Base-by-base conservation (phyloP, 2,888 invertebrate genomes). In the Plagiodera versicolora region DNA sequence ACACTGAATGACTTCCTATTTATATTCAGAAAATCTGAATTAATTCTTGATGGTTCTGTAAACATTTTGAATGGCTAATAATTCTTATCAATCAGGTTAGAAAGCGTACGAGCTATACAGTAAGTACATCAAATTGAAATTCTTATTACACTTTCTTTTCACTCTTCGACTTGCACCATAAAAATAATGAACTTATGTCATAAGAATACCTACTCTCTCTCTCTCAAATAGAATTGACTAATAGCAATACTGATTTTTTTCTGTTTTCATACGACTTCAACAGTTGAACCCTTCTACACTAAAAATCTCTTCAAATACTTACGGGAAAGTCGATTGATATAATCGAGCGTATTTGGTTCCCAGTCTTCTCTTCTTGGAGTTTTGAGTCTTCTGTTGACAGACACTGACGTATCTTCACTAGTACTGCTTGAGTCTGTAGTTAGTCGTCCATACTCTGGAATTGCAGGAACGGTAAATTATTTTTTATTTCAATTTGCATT, bases 311-410 rank as follows among this genome's bases (percentile, higher is more conserved):
- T 5, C 24, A 14, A 45, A 52, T 65, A 79, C 82, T 80, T 78
- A 82, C 82, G 75, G 60, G 82, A 82, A 62, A 82, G 77, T 72
- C 82, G 74, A 70, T 82, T 81, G 44, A 53, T 49, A 17, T 53
- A 59, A 72, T 81, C 80, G 62, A 80, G 71, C 16, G 76, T 75
- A n/a, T 79, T 77, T 66, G 80, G 74, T 64, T 78, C 78, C 76
- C 78, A 79, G 61, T 79, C 77, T 62, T 79, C 77, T 28, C 79
- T 79, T 53, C 77, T 73, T 55, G 78, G 74, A 60, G 75, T 74
- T 75, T 80, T 78, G 63, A 77, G 75, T 58, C 77, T 72, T 68
- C 76, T 75, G 64, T 73, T 74, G 18, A 77, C 72, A 11, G 53
- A 20, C 16, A 39, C 39, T 39, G 39, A 39, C 20, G 73, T 72